Base-by-base conservation (phyloP, 2,797 vertebrate species). In the Myoxocephalus aenaeus region DNA sequence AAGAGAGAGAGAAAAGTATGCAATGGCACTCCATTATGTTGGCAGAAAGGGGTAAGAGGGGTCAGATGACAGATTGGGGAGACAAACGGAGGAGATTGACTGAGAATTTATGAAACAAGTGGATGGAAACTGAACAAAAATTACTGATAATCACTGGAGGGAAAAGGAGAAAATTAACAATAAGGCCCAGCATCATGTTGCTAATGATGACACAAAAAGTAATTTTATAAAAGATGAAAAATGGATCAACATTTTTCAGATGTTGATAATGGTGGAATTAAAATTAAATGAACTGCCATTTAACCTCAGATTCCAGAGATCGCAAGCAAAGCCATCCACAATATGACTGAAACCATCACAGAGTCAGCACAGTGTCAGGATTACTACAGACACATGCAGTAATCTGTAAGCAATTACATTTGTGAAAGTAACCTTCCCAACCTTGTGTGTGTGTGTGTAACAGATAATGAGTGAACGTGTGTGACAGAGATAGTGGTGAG, bases 21-120 rank as follows among this genome's bases (percentile, higher is more conserved):
- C 59, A 25, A 75, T 77, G 20, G 38, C 51, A 76, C 48, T 86
- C 38, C 29, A 59, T 81, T 85, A 76, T 79, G 79, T 74, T 63
- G 77, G 59, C 62, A 75, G 78, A 29, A 65, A 65, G 70, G n/a
- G 61, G 48, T 69, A 50, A 74, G 51, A 66, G 53, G 71, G 72
- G 79, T 85, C 72, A 75, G 68, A 72, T 62, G 84, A 86, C 29
- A 81, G 88, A 83, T 81, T 65, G 70, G n/a, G 48, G 40, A 83
- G 69, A 83, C 59, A 80, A 69, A 74, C 46, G 57, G 32, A 15
- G 40, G 9, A 59, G 72, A 71, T 7, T 84, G 79, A 87, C 59
- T 73, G 77, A 86, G 63, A 70, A 50, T 8, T 38, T 68, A 75
- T 70, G 81, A 77, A 80, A 85, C 62, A 72, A 65, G 38, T 15